phyloP scores from a whole-genome alignment of 2,888 invertebrate genomes.

The Prosopocoilus inquinatus region DNA sequence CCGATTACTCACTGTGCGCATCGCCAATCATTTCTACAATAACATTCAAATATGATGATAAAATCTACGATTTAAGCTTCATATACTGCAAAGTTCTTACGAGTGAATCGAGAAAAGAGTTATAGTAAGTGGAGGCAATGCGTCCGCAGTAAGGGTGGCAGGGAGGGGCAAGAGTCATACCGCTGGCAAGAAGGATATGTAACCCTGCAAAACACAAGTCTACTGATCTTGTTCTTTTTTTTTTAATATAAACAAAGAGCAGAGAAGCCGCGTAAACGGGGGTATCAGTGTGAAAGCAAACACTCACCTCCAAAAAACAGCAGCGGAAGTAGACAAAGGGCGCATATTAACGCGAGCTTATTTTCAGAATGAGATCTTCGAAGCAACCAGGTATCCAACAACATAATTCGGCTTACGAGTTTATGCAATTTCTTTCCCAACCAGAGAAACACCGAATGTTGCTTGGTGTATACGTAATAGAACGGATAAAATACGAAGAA shows the following conservation, averaged over 20 bases:
- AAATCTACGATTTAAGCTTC: neutral
- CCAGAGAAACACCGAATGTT: slow-evolving; percentile 32
- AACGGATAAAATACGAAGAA: slow-evolving; percentile 30
- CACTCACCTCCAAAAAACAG: slow-evolving; percentile 58
- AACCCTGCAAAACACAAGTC: slow-evolving; percentile 45
- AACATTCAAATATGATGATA: no score
- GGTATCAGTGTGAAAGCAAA: neutral
- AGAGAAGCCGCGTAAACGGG: no score
- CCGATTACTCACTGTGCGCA: no score
- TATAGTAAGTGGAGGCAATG: slow-evolving; percentile 41
- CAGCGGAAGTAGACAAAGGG: slow-evolving; percentile 55
- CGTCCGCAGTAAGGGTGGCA: slow-evolving; percentile 50
- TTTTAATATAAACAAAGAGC: no score
- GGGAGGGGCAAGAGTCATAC: slow-evolving; percentile 47
- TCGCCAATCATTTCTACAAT: no score
- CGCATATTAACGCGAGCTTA: slow-evolving; percentile 33
- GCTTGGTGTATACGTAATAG: slow-evolving; percentile 31
- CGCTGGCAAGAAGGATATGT: slow-evolving; percentile 47
- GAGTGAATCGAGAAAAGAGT: slow-evolving; percentile 36
- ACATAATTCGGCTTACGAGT: slow-evolving; percentile 43
- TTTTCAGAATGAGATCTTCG: slow-evolving; percentile 20
- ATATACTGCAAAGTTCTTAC: slow-evolving; percentile 28
- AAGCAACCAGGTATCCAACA: slow-evolving; percentile 47
- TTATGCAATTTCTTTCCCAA: slow-evolving; percentile 40
- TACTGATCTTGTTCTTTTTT: neutral